phyloP scores from a whole-genome alignment of 2,888 invertebrate species.

The Agonopterix arenella region DNA sequence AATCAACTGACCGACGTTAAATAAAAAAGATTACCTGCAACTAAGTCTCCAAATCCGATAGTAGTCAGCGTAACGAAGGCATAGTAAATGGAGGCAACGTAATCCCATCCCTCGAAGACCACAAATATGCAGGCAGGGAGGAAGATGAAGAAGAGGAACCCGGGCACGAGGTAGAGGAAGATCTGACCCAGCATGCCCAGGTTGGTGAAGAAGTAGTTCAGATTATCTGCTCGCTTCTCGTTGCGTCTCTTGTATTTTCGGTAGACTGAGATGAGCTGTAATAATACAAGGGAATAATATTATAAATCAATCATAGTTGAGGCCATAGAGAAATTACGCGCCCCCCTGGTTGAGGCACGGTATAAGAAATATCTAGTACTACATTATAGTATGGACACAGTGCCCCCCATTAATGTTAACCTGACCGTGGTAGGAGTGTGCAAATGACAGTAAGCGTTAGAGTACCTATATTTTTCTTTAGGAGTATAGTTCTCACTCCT shows the following conservation, averaged over 20 bases:
- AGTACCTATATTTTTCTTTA: no score
- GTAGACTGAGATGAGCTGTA: slow-evolving; percentile 86
- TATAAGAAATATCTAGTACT: no score
- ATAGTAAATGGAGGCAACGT: slow-evolving; percentile 89
- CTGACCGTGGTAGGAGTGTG: no score
- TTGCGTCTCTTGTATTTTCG: slow-evolving; percentile 86
- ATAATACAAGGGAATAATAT: slow-evolving; percentile 4
- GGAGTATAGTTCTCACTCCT: no score
- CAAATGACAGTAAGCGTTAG: no score
- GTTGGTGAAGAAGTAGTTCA: slow-evolving; percentile 81
- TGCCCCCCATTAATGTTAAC: no score
- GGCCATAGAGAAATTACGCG: no score
- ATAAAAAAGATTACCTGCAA: no score
- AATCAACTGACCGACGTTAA: no score
- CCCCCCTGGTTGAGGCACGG: no score
- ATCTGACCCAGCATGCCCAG: slow-evolving; percentile 88
- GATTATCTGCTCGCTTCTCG: slow-evolving; percentile 72
- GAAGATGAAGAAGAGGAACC: slow-evolving; percentile 90
- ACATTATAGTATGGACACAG: no score
- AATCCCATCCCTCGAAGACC: slow-evolving; percentile 91
- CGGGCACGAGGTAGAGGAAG: slow-evolving; percentile 90
- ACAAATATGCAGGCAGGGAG: slow-evolving; percentile 90
- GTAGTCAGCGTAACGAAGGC: slow-evolving; percentile 92
- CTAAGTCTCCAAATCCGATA: slow-evolving; percentile 95
- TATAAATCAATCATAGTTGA: no score